Evolutionary conservation across 2,888 invertebrate species (phyloP).

Genomic region (Andrena haemorrhoa): DNA sequence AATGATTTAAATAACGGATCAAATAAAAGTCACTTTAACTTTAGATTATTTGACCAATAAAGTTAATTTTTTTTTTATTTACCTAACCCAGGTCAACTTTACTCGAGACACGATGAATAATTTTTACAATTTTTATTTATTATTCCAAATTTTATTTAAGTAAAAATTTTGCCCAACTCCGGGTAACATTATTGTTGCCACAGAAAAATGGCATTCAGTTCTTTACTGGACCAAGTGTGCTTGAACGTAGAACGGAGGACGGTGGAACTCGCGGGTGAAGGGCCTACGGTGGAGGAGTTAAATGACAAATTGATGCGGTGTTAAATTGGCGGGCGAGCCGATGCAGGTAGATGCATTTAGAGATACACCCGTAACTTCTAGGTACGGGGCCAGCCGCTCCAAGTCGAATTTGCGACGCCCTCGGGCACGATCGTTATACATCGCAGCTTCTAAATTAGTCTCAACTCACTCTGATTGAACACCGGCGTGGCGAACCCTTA

Average conservation of each 20-base stretch:
- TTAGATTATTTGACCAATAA: no score
- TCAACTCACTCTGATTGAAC: slow-evolving; percentile 71
- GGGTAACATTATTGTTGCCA: no score
- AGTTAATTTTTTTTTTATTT: no score
- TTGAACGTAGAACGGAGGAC: not conserved
- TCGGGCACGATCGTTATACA: slow-evolving; percentile 67
- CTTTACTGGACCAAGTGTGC: no score
- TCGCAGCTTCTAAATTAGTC: slow-evolving; percentile 72
- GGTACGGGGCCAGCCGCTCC: slow-evolving; percentile 38
- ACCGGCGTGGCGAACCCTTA: slow-evolving; percentile 44
- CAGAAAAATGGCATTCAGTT: no score
- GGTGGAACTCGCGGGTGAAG: not conserved
- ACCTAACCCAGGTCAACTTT: no score
- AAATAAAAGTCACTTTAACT: no score
- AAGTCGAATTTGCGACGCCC: slow-evolving; percentile 67
- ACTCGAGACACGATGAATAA: no score
- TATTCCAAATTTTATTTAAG: no score
- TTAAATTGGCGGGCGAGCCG: slow-evolving; percentile 65
- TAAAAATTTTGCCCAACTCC: no score
- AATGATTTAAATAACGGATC: no score
- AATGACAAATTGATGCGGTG: slow-evolving; percentile 71
- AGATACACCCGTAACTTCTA: slow-evolving; percentile 70
- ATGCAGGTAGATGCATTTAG: slow-evolving; percentile 66
- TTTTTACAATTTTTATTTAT: no score
- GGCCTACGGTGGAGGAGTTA: slow-evolving; percentile 39